A percentile compares a stretch with the other conserved stretches of the same genome.
phyloP scores from a whole-genome alignment of 2,113 vertebrate genomes.

The Stigmatopora nigra region DNA sequence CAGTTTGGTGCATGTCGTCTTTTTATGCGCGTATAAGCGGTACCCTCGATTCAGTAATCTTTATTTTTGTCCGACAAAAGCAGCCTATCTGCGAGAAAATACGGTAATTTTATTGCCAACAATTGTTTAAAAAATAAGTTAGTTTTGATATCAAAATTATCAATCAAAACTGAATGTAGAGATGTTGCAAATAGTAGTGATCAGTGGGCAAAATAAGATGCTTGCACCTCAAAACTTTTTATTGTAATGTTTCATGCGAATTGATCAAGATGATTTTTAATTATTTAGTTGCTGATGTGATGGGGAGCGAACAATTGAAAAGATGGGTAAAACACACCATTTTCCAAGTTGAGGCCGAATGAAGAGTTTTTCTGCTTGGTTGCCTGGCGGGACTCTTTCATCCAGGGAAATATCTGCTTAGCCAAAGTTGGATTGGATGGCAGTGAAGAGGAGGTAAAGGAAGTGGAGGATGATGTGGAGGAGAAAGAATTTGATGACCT shows the following conservation, averaged over 20 bases:
- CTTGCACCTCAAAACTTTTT: background rate
- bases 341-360: constrained; percentile 82
- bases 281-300: background rate
- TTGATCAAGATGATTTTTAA: background rate
- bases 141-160: background rate
- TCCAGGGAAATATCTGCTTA: constrained; percentile 99
- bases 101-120: background rate
- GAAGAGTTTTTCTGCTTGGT: constrained; percentile 96
- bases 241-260: constrained; percentile 24
- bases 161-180: constrained; percentile 22
- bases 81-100: too few species aligned
- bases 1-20: too few species aligned
- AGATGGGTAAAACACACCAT: constrained; percentile 66
- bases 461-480: constrained; percentile 53
- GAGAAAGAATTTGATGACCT: constrained; percentile 68
- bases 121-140: background rate
- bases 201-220: background rate
- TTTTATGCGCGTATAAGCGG: too few species aligned
- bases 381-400: constrained; percentile 95
- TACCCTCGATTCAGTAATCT: too few species aligned
- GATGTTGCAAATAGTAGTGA: background rate
- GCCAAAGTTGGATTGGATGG: constrained; percentile 78
- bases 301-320: constrained; percentile 12
- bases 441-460: constrained; percentile 61
- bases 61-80: too few species aligned